Evolutionary conservation across 2,797 vertebrate genomes (phyloP), one percentile per base, ranked within the genome.

Genomic region (Pipistrellus pipistrellus): DNA sequence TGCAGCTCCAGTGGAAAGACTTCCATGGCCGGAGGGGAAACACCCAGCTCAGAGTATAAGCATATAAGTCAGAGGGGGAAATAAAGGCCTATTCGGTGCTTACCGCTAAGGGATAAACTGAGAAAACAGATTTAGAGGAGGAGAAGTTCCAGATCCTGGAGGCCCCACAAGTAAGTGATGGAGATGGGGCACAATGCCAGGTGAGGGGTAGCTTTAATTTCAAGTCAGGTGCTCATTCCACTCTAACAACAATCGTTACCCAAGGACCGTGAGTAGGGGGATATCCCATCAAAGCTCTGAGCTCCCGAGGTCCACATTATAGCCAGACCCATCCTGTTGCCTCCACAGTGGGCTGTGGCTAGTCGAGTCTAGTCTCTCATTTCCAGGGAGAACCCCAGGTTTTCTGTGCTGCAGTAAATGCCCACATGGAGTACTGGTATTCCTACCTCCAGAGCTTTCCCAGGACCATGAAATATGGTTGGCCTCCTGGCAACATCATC

Each of bases 81-180:
- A 64, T 13, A 27, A 66, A 57, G 30, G 6, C 8, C 0, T 86
- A 66, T 46, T 83, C 9, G 10, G 41, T 66, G 57, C 3, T 80
- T 27, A 35, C 9, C 35, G 21, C 59, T 72, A 8, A 46, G 18
- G 77, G n/a, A 77, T 41, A 93, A 75, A n/a, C 0, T 48, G 6
- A 87, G 38, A 55, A 95, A 59, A 77, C 9, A 72, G 48, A 73
- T 48, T 82, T 21, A 55, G 44, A 88, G 57, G 46, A 82, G 25
- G 4, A 38, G 0, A 71, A 30, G 10, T 38, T 66, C 15, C 46
- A 21, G 14, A 62, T n/a, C 1, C 48, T 21, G 3, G 25, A 73
- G 55, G 18, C 9, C 38, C 23, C 21, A 13, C 13, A n/a, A 20
- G 6, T 75, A 64, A 85, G 8, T 5, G 14, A 73, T 35, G 3